Conservation (phyloP, 2,797 vertebrate species). For the Oreonectes daqikongensis region DNA sequence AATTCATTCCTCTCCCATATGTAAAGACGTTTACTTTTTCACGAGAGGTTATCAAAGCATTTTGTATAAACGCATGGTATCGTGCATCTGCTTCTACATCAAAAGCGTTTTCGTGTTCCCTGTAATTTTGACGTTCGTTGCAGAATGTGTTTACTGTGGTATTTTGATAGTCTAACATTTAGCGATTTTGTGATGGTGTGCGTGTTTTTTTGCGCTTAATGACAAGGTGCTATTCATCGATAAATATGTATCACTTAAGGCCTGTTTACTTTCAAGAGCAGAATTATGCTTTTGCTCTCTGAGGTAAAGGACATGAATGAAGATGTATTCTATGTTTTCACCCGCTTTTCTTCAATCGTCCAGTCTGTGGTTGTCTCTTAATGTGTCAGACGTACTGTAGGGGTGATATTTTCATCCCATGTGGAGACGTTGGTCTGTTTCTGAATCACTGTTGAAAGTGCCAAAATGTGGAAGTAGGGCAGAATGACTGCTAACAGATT, state of each 20-base stretch:
- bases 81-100: conserved; percentile 48
- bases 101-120: conserved; percentile 32
- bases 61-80: conserved; percentile 35
- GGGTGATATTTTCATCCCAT: neutral
- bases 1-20: conserved; percentile 10
- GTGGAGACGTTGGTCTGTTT: conserved; percentile 13
- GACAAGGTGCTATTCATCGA: neutral
- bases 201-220: neutral
- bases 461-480: conserved; percentile 33
- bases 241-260: conserved; percentile 1
- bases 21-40: conserved; percentile 21
- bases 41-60: conserved; percentile 44
- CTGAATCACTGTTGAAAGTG: conserved; percentile 47
- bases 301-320: too few relatives aligned
- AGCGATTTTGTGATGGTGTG: conserved; percentile 39
- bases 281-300: neutral
- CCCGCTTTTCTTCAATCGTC: neutral
- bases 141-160: conserved; percentile 48
- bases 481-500: conserved; percentile 43
- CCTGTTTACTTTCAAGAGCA: neutral
- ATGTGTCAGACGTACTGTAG: neutral
- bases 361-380: conserved; percentile 9
- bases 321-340: neutral
- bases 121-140: conserved; percentile 53
- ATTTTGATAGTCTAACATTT: conserved; percentile 45